Conservation (phyloP, 2,888 invertebrate genomes). For the Griposia aprilina region DNA sequence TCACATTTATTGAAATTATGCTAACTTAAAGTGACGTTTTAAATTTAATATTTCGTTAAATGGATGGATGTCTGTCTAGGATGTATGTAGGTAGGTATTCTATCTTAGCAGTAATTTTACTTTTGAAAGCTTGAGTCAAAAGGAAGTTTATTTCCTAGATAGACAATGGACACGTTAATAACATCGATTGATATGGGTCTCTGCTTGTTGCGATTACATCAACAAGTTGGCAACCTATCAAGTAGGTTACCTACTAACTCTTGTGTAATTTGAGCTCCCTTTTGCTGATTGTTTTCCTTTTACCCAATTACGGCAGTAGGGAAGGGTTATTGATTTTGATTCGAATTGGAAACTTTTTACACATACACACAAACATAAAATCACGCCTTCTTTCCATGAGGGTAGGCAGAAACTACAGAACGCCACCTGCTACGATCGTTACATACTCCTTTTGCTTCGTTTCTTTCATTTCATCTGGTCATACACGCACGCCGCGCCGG, state of each 20-base stretch:
- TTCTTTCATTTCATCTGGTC: no score
- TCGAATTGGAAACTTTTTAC: neutral
- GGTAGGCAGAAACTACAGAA: no score
- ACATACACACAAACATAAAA: no score
- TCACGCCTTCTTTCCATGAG: no score
- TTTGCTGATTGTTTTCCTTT: neutral
- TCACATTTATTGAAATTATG: neutral
- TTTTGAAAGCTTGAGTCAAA: neutral
- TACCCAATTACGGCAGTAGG: neutral
- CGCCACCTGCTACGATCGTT: no score
- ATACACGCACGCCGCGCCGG: no score
- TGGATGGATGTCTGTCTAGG: neutral
- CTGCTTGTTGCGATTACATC: conserved; percentile 32
- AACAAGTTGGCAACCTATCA: conserved; percentile 45
- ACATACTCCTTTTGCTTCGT: no score
- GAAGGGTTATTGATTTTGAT: neutral
- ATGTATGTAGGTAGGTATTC: no score
- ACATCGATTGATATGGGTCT: conserved; percentile 15
- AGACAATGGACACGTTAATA: conserved; percentile 5
- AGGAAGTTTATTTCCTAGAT: neutral
- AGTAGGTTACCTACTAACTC: neutral
- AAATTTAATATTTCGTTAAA: neutral
- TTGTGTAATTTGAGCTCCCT: conserved; percentile 1
- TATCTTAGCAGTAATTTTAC: neutral
- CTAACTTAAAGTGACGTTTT: neutral